These are phyloP conservation scores for Ianthella basta DNA, from an alignment of 37 sponge, comb jelly and placozoan genomes.

Conservation along the genomic window DNA sequence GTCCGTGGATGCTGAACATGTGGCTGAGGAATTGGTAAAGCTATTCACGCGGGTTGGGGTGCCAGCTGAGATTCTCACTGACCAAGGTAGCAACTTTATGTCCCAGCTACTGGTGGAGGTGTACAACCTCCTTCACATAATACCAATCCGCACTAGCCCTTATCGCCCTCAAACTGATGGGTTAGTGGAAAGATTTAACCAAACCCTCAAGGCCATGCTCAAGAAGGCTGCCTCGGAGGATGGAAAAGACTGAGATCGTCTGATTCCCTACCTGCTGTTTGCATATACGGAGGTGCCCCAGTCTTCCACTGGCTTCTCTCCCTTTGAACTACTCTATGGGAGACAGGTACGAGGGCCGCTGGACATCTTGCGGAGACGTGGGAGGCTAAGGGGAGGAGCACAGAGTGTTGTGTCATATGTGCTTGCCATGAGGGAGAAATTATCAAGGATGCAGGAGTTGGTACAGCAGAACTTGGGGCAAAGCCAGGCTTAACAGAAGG, in stretches of 20 bases:
- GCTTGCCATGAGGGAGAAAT: not conserved
- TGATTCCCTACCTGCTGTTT: conserved; percentile 48
- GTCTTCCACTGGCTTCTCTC: conserved; percentile 46
- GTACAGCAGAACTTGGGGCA: not conserved
- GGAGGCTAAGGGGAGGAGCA: not conserved
- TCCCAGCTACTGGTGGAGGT: not conserved
- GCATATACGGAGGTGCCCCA: conserved; percentile 57
- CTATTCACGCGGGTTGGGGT: conserved; percentile 13
- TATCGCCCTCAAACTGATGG: conserved; percentile 64
- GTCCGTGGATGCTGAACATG: not conserved
- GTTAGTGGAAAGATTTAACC: conserved; percentile 54
- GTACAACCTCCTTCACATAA: not conserved
- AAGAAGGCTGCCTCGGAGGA: not conserved
- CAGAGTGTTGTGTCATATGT: not conserved
- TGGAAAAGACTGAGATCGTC: conserved; percentile 41
- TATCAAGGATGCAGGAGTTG: not conserved
- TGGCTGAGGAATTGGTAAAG: conserved; percentile 10
- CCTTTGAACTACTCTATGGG: conserved; percentile 59
- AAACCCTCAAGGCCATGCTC: conserved; percentile 52
- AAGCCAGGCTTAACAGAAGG: not conserved
- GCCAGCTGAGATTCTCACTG: conserved; percentile 19
- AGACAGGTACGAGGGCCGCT: conserved; percentile 49
- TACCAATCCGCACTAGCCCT: conserved; percentile 16
- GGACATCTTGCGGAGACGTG: conserved; percentile 61
- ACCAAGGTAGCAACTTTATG: conserved; percentile 6